phyloP scores from a whole-genome alignment of 2,888 invertebrate genomes.

The Limnephilus auricula region DNA sequence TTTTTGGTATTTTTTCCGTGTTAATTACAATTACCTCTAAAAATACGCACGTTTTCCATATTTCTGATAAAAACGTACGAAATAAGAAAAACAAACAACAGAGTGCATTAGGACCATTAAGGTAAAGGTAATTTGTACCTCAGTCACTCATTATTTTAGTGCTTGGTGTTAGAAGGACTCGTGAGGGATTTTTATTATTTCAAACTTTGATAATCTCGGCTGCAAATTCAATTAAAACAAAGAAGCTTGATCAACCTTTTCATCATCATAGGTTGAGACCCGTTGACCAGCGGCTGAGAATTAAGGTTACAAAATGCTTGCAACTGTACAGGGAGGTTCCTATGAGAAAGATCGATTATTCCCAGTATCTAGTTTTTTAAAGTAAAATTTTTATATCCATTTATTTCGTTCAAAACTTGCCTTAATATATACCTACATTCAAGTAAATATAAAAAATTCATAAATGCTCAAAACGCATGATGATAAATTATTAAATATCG shows the following conservation, averaged over 20 bases:
- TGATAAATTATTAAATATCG: too few relatives aligned
- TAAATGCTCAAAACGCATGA: too few relatives aligned
- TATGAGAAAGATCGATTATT: too few relatives aligned
- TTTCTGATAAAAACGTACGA: not conserved
- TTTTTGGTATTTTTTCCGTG: not conserved
- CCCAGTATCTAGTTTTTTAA: too few relatives aligned
- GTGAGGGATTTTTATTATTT: not conserved
- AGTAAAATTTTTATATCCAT: too few relatives aligned
- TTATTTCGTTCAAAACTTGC: too few relatives aligned
- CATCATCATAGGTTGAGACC: not conserved
- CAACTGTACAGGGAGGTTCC: too few relatives aligned
- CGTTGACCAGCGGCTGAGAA: too few relatives aligned
- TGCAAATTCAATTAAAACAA: not conserved
- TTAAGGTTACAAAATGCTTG: too few relatives aligned
- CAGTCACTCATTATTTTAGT: not conserved
- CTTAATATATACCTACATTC: too few relatives aligned
- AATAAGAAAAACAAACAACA: not conserved
- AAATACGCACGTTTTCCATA: not conserved
- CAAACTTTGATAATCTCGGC: not conserved
- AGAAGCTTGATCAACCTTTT: not conserved
- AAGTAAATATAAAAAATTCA: too few relatives aligned
- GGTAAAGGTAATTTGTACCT: not conserved
- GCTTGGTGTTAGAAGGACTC: not conserved
- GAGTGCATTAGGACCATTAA: not conserved
- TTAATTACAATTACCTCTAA: not conserved